These are phyloP conservation scores for Danaus chrysippus DNA, from an alignment of 2,888 invertebrate genomes.

Conservation along the genomic window DNA sequence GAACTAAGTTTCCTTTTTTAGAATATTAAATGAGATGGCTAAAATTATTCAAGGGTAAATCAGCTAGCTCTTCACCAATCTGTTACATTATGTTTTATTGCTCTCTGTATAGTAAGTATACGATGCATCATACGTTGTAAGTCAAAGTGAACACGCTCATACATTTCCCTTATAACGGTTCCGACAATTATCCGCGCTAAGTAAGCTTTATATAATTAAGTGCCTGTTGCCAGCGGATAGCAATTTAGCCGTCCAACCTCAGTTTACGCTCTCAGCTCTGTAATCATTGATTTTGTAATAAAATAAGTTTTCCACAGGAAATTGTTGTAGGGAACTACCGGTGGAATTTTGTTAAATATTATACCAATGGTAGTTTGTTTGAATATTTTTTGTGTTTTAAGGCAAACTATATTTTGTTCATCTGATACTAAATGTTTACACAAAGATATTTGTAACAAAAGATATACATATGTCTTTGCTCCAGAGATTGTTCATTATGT, in stretches of 20 bases:
- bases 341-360: conserved; percentile 1
- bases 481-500: too few species aligned
- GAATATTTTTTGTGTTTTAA: neutral
- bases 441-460: too few species aligned
- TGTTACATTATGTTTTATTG: too few species aligned
- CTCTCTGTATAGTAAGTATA: too few species aligned
- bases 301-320: conserved; percentile 7
- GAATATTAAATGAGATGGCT: too few species aligned
- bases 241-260: conserved; percentile 4
- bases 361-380: neutral
- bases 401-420: too few species aligned
- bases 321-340: neutral
- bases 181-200: conserved; percentile 4
- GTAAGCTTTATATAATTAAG: conserved; percentile 2
- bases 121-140: too few species aligned
- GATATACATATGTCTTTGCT: too few species aligned
- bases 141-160: neutral
- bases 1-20: too few species aligned
- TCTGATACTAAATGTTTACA: too few species aligned
- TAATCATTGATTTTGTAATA: conserved; percentile 3
- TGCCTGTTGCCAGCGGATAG: neutral
- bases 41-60: too few species aligned
- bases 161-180: conserved; percentile 6
- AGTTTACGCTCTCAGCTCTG: neutral
- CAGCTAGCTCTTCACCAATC: too few species aligned